Conservation (phyloP, 2,113 vertebrate genomes). For the Rousettus leschenaultii region DNA sequence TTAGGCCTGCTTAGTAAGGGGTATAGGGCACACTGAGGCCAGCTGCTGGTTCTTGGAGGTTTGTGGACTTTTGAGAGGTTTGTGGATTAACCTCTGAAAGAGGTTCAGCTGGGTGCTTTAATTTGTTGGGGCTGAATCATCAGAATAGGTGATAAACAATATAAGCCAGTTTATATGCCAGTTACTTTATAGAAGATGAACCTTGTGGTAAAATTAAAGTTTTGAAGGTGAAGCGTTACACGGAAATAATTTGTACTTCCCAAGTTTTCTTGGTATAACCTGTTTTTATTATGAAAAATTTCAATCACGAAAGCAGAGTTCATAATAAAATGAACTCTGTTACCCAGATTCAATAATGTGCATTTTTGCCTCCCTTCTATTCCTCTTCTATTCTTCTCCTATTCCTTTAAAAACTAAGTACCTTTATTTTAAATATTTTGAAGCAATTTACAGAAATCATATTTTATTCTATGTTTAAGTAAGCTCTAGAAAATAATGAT, state of each 20-base stretch:
- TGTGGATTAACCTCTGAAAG: too few relatives aligned
- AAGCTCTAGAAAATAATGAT: background rate
- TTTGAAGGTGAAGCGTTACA: background rate
- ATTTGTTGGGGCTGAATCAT: too few relatives aligned
- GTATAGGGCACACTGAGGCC: too few relatives aligned
- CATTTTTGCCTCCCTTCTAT: background rate
- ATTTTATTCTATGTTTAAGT: conserved; percentile 10
- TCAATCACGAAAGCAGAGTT: background rate
- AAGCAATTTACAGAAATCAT: background rate
- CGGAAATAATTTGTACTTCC: background rate
- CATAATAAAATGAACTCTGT: background rate
- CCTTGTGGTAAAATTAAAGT: background rate
- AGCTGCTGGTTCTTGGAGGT: too few relatives aligned
- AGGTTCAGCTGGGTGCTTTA: too few relatives aligned
- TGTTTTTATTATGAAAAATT: conserved; percentile 16
- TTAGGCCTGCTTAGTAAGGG: too few relatives aligned
- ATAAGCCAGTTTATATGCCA: background rate
- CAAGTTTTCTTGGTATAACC: background rate
- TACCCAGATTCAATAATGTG: background rate
- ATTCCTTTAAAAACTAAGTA: background rate
- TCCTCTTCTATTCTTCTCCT: background rate
- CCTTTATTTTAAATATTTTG: conserved; percentile 13
- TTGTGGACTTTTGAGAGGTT: too few relatives aligned
- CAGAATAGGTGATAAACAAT: background rate
- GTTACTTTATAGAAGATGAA: background rate